phyloP scores from a whole-genome alignment of 1,140 invertebrate species.

The Drosophila teissieri region DNA sequence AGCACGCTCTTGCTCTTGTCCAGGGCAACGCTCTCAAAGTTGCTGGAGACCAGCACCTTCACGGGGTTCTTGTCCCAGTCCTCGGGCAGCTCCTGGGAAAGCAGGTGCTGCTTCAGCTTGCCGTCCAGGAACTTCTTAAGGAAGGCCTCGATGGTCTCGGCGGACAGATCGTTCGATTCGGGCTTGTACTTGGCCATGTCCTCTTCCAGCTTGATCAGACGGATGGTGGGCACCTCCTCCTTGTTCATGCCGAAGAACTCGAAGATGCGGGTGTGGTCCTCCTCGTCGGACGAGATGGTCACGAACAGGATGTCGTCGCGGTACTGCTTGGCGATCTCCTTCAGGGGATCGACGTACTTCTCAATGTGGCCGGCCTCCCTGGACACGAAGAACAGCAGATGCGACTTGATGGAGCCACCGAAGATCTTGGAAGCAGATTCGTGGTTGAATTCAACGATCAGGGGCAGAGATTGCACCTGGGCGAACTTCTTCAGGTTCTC shows the following conservation, averaged over 20 bases:
- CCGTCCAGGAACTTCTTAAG: constrained; percentile 95
- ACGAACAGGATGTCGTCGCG: constrained; percentile 97
- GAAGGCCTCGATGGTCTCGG: constrained; percentile 93
- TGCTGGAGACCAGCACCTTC: constrained; percentile 96
- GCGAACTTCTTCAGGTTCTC: constrained; percentile 94
- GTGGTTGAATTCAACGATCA: constrained; percentile 99
- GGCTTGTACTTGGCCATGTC: constrained; percentile 99
- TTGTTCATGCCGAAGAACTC: constrained; percentile 99
- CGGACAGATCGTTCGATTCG: constrained; percentile 89
- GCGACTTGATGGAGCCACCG: constrained; percentile 98
- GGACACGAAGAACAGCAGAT: constrained; percentile 97
- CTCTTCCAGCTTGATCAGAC: constrained; percentile 97
- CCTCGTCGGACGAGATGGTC: constrained; percentile 96
- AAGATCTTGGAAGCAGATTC: constrained; percentile 98
- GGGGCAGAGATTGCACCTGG: constrained; percentile 92
- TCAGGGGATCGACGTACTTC: constrained; percentile 90
- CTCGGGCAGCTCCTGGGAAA: constrained; percentile 96
- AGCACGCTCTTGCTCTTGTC: constrained; percentile 96
- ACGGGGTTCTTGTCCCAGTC: constrained; percentile 99
- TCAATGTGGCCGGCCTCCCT: constrained; percentile 94
- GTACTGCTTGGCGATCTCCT: constrained; percentile 94
- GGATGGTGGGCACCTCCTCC: constrained; percentile 95
- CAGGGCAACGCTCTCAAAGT: constrained; percentile 97
- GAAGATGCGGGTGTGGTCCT: constrained; percentile 98
- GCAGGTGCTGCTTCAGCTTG: constrained; percentile 96